Evolutionary conservation across 2,113 vertebrate species (phyloP).

Genomic region (Laticauda laticaudata): DNA sequence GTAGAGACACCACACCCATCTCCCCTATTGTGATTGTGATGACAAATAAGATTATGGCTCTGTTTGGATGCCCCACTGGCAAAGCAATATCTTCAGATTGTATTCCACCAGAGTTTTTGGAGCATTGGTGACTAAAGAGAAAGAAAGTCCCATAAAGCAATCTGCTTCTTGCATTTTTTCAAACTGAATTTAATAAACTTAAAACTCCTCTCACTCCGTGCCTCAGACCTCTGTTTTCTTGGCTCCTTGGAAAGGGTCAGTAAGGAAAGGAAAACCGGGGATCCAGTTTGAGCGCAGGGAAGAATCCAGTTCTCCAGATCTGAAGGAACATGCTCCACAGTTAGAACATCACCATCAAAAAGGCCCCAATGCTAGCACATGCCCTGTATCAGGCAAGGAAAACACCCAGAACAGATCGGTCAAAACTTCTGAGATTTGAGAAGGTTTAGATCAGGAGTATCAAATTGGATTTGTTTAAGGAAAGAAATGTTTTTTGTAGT

Average conservation of each 20-base stretch:
- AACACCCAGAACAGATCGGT: neutral
- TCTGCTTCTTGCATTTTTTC: neutral
- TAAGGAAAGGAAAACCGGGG: neutral
- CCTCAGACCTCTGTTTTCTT: neutral
- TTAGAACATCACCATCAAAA: neutral
- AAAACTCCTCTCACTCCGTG: neutral
- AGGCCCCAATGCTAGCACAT: neutral
- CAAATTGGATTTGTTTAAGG: neutral
- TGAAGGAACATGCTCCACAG: no score
- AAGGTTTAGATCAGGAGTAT: neutral
- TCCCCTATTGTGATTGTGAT: neutral
- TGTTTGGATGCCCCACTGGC: neutral
- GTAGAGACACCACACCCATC: neutral
- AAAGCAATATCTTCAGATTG: neutral
- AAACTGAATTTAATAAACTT: neutral
- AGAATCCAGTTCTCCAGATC: neutral
- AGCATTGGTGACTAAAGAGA: neutral
- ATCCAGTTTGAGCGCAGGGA: neutral
- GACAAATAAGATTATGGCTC: no score
- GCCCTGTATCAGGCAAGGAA: neutral
- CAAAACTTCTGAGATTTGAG: neutral
- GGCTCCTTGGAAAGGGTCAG: neutral
- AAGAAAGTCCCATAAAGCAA: neutral
- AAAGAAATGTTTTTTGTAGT: no score
- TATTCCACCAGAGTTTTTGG: neutral